Evolutionary conservation across 2,888 invertebrate genomes (phyloP), one percentile per base, ranked within the genome.

Genomic region (Lithodes maja): DNA sequence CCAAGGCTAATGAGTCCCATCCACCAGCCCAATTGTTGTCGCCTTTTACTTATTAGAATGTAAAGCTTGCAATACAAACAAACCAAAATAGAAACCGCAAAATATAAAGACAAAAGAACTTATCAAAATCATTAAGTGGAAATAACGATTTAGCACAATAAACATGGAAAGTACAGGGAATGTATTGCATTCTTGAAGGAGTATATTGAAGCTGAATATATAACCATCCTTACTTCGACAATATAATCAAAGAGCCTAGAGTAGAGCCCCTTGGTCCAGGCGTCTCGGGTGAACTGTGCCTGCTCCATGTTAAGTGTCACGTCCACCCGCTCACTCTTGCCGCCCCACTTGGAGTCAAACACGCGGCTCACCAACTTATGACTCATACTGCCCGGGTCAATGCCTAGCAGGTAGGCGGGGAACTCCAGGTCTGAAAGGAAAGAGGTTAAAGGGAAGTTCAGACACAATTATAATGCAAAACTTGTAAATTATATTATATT

Each of bases 341-440:
- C 94, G 82, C 96, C 96, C 96, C 96, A 96, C 93, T 96, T 96
- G 90, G 95, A 95, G 93, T 96, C 96, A 94, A 96, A 95, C 90
- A 95, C 94, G 50, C 96, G 94, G 85, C 95, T 95, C 15, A 95
- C 95, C 92, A 96, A 93, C 93, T 96, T 96, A 90, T 94, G 94
- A 85, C 94, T 94, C 91, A 96, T 93, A 82, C 94, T 93, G 7
- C 95, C 95, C 17, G 94, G 93, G 69, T 95, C 94, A 68, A 96
- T 94, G 82, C 95, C 95, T 87, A 96, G 94, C 83, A 96, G 94
- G 92, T 94, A 95, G 1, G 96, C 95, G 53, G 96, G 96, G 92
- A 95, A 96, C 85, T 94, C 95, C 82, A 96, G 94, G 93, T 94
- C 96, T 96, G 93, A 89, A 92, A 93, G 84, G 52, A 69, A 90